Base-by-base conservation (phyloP, 92 coral and sea anemone genomes). In the Galaxea fascicularis region DNA sequence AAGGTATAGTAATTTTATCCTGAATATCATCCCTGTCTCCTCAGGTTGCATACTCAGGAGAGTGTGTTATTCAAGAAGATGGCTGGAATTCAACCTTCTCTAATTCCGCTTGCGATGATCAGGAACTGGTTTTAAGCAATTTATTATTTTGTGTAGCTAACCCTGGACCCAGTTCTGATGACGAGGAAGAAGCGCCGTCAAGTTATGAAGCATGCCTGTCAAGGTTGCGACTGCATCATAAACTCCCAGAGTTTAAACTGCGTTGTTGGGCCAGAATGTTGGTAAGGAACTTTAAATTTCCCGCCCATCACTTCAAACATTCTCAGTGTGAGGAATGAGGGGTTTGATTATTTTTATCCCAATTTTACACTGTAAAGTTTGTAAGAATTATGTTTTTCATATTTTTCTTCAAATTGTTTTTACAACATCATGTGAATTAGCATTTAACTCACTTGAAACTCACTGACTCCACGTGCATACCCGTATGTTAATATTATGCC, bases 251-350 rank as follows among this genome's bases (percentile, higher is more conserved):
- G 60, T 76, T 85, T 28, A 76, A 76, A 60, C 76, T 76, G 39
- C 84, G 84, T 3, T 65, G 71, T 35, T 84, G 83, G 88, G 88
- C 83, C 54, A 84, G 74, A 35, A 84, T 84, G 83, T 52, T 84
- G 82, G 83, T 84, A 47, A 84, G 88, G 51, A 77, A 77, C 65
- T 41, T 71, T 41, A 39, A 44, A 41, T 71, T 52, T 28, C 25
- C 64, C 63, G 77, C 46, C 64, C 64, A 26, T 58, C 64, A 58
- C 64, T 18, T 17, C 49, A 31, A 30, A 31, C 26, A 18, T 76
- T 76, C 81, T 76, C 81, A 10, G 81, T 54, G 69, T 51, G 10
- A 76, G 25, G 68, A 56, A 76, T 76, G 47, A 76, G 46, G 68
- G 68, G 10, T 65, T 16, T 0, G 22, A 58, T n/a, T 58, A 58